Percentiles rank a stretch among this genome's conserved stretches.
These are phyloP conservation scores for Cassiopea xamachana DNA, from an alignment of 30 jellyfish, hydroid and myxozoan species.

Conservation along the genomic window DNA sequence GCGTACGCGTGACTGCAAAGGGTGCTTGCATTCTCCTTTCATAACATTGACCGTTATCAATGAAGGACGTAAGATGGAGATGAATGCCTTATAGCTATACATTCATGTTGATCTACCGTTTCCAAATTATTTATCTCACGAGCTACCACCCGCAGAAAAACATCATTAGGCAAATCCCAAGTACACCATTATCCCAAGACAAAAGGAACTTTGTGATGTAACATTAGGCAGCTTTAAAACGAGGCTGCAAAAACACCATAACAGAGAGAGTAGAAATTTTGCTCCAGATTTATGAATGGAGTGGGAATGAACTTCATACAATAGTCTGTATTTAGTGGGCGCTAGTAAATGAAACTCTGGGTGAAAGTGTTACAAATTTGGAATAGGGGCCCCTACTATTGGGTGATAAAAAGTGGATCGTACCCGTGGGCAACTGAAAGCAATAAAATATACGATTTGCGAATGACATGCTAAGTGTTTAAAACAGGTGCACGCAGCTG, in stretches of 20 bases:
- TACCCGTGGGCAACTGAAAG: too few relatives aligned
- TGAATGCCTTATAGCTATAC: neutral
- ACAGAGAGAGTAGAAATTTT: neutral
- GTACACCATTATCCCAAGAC: neutral
- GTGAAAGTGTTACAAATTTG: too few relatives aligned
- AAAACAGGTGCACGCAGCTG: too few relatives aligned
- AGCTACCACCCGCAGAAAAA: conserved; percentile 6
- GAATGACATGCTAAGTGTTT: too few relatives aligned
- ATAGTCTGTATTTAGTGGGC: too few relatives aligned
- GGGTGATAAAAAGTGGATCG: too few relatives aligned
- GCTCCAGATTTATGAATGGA: too few relatives aligned
- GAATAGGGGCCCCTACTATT: too few relatives aligned
- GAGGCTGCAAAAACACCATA: neutral
- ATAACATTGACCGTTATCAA: neutral
- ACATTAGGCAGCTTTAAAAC: neutral
- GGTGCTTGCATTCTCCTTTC: neutral
- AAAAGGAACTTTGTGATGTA: neutral
- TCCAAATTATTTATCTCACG: neutral
- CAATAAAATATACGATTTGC: too few relatives aligned
- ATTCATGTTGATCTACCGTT: conserved; percentile 3
- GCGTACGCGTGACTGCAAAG: neutral
- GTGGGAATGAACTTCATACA: too few relatives aligned
- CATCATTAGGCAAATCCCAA: neutral
- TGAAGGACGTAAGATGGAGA: neutral
- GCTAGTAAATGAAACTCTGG: too few relatives aligned